Conservation (phyloP, 2,113 vertebrate species). For the Chionis minor region DNA sequence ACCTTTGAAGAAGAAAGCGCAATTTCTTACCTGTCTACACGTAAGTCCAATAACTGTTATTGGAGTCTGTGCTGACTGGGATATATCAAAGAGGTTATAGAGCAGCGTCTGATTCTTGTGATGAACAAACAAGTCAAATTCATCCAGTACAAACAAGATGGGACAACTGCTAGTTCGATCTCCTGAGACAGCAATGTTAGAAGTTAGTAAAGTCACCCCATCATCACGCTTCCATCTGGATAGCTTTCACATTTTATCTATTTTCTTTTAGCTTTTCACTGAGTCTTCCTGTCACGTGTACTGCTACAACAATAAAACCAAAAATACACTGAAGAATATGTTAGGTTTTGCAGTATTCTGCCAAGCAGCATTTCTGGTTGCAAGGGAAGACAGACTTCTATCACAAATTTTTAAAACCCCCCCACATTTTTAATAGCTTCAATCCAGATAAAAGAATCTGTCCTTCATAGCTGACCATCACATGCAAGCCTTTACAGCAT, state of each 20-base stretch:
- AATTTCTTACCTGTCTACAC: constrained; percentile 86
- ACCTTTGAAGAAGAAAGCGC: background rate
- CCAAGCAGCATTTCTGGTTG: background rate
- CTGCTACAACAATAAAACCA: background rate
- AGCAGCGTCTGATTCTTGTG: constrained; percentile 97
- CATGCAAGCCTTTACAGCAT: background rate
- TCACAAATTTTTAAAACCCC: background rate
- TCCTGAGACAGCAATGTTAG: constrained; percentile 72
- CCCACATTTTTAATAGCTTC: background rate
- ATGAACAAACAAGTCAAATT: constrained; percentile 96
- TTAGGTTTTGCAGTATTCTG: background rate
- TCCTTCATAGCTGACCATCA: background rate
- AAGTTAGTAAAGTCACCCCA: background rate
- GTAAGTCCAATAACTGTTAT: constrained; percentile 91
- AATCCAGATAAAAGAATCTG: background rate
- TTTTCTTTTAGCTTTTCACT: background rate
- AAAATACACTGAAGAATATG: background rate
- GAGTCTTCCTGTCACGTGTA: background rate
- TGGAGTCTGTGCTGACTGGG: constrained; percentile 94
- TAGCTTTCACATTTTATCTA: background rate
- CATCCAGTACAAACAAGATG: constrained; percentile 90
- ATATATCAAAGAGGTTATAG: constrained; percentile 95
- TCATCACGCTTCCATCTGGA: background rate
- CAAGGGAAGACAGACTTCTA: background rate
- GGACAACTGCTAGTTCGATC: constrained; percentile 87